Evolutionary conservation across 2,888 invertebrate genomes (phyloP).

Genomic region (Phania funesta): DNA sequence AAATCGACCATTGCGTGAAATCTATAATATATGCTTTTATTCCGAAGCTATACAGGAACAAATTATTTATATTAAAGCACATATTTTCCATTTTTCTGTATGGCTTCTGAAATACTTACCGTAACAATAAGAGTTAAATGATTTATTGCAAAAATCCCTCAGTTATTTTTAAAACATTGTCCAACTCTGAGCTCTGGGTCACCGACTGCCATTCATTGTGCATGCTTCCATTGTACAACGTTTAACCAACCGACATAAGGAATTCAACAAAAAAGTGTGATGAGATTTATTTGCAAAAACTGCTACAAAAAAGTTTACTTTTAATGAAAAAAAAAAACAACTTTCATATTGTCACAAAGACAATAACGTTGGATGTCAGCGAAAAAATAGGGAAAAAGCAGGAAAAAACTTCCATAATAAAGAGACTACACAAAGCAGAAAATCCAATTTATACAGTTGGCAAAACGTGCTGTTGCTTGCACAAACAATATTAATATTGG

Average conservation of each 20-base stretch:
- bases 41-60: too few relatives aligned
- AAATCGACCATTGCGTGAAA: too few relatives aligned
- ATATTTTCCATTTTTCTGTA: background rate
- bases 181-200: conserved; percentile 33
- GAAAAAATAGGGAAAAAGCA: background rate
- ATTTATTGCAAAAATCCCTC: background rate
- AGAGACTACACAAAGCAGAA: conserved; percentile 29
- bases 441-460: conserved; percentile 55
- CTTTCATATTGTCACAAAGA: conserved; percentile 47
- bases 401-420: conserved; percentile 14
- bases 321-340: conserved; percentile 29
- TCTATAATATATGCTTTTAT: too few relatives aligned
- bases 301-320: conserved; percentile 24
- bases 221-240: conserved; percentile 16
- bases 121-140: background rate
- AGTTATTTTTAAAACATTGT: background rate
- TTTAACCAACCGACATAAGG: conserved; percentile 35
- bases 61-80: too few relatives aligned
- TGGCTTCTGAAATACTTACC: too few relatives aligned
- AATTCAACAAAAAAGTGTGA: conserved; percentile 42
- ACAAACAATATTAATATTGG: conserved; percentile 13
- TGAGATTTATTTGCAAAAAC: conserved; percentile 51
- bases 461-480: conserved; percentile 38
- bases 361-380: conserved; percentile 41
- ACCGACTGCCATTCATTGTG: conserved; percentile 32